Conservation (phyloP, 2,113 vertebrate species). For the Cyanocitta stelleri region DNA sequence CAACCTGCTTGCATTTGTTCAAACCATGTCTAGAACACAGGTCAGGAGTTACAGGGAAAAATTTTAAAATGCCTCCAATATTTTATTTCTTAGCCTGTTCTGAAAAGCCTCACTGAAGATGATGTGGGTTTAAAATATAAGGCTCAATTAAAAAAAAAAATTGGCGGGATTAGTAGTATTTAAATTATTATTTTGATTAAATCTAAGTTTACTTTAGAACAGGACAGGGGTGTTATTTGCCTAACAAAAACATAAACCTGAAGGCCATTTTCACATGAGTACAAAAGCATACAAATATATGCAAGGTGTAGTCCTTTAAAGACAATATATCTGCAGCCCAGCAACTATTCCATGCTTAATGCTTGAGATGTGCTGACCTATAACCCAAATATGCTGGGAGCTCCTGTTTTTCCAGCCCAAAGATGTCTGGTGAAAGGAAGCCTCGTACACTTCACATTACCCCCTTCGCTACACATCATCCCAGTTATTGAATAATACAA, state of each 20-base stretch:
- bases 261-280: neutral
- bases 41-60: neutral
- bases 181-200: neutral
- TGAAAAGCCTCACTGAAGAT: neutral
- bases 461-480: conserved; percentile 67
- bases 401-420: conserved; percentile 24
- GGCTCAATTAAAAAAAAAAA: neutral
- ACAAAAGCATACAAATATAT: neutral
- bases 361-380: neutral
- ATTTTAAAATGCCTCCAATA: neutral
- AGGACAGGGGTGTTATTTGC: neutral
- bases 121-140: neutral
- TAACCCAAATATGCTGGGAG: neutral
- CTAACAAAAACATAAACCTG: neutral
- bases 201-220: neutral
- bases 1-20: neutral
- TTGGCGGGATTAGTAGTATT: neutral
- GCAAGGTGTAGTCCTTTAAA: neutral
- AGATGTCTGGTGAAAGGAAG: conserved; percentile 56
- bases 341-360: neutral
- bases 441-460: conserved; percentile 64
- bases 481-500: conserved; percentile 90
- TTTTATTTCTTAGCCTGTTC: neutral
- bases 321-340: neutral
- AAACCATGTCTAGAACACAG: neutral